Percentiles rank a stretch among this genome's conserved stretches.
Conservation (phyloP, 2,888 invertebrate species). For the Tetranychus piercei region DNA sequence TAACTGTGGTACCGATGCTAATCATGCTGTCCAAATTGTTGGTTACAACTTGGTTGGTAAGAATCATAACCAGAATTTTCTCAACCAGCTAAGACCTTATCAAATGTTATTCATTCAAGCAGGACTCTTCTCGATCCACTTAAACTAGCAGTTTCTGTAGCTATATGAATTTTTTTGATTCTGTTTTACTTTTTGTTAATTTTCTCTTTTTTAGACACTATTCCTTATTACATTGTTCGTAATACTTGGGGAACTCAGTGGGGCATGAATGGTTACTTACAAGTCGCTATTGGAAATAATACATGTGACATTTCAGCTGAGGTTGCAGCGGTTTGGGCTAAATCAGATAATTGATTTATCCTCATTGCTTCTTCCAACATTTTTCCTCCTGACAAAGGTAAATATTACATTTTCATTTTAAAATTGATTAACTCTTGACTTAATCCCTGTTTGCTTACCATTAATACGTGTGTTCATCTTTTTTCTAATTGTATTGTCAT, state of each 20-base stretch:
- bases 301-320: constrained; percentile 55
- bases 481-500: not conserved
- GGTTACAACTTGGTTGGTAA: constrained; percentile 53
- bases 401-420: too few relatives aligned
- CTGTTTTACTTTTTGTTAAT: not conserved
- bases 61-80: too few relatives aligned
- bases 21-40: constrained; percentile 45
- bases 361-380: not conserved
- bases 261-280: constrained; percentile 55
- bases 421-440: not conserved
- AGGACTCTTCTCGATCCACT: too few relatives aligned
- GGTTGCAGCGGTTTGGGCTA: constrained; percentile 41
- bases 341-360: not conserved
- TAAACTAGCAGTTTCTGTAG: too few relatives aligned
- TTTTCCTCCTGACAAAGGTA: too few relatives aligned
- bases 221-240: constrained; percentile 61
- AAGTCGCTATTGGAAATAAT: constrained; percentile 54
- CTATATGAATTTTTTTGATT: not conserved
- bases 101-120: too few relatives aligned
- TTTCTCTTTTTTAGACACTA: constrained; percentile 30
- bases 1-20: constrained; percentile 44
- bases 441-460: not conserved
- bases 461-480: not conserved
- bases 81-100: too few relatives aligned
- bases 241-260: constrained; percentile 67